These are phyloP conservation scores for Drosophila truncata DNA, from an alignment of 1,140 invertebrate species.

Conservation along the genomic window DNA sequence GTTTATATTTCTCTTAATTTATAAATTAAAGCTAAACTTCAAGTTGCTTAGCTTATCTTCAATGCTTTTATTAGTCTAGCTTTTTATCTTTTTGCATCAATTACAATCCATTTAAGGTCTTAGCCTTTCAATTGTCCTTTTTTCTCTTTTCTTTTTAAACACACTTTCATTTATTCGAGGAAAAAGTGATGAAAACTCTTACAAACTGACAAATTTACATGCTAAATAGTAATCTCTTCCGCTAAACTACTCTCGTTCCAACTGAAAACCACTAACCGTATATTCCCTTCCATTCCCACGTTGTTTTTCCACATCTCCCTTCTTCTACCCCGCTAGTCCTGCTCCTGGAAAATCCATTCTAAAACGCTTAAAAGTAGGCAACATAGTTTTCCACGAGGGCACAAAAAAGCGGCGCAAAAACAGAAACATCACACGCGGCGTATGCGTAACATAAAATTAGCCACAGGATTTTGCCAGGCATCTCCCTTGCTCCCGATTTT, in stretches of 20 bases:
- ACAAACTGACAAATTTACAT: constrained; percentile 39
- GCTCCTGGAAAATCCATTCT: constrained; percentile 26
- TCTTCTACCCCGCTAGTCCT: not conserved
- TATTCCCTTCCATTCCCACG: constrained; percentile 12
- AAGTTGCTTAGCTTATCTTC: too few relatives aligned
- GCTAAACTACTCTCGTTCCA: constrained; percentile 12
- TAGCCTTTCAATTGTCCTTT: not conserved
- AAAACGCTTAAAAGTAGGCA: constrained; percentile 79
- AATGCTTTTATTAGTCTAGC: rapidly evolving
- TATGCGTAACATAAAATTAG: constrained; percentile 81
- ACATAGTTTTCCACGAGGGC: constrained; percentile 57
- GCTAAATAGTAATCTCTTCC: constrained; percentile 40
- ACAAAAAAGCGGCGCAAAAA: constrained; percentile 36
- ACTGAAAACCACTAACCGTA: constrained; percentile 19
- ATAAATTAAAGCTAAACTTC: too few relatives aligned
- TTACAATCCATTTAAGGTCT: not conserved
- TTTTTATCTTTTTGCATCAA: not conserved
- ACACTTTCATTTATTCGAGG: not conserved
- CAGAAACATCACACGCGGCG: constrained; percentile 51
- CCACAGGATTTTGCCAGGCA: constrained; percentile 54
- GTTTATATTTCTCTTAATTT: too few relatives aligned
- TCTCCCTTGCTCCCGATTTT: constrained; percentile 9
- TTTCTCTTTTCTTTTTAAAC: not conserved
- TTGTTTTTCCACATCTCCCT: not conserved
- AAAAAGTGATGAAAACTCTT: constrained; percentile 7